Percentiles rank a stretch among this genome's conserved stretches.
Evolutionary conservation across 1,140 invertebrate genomes (phyloP).

Genomic region (Maconellicoccus hirsutus): DNA sequence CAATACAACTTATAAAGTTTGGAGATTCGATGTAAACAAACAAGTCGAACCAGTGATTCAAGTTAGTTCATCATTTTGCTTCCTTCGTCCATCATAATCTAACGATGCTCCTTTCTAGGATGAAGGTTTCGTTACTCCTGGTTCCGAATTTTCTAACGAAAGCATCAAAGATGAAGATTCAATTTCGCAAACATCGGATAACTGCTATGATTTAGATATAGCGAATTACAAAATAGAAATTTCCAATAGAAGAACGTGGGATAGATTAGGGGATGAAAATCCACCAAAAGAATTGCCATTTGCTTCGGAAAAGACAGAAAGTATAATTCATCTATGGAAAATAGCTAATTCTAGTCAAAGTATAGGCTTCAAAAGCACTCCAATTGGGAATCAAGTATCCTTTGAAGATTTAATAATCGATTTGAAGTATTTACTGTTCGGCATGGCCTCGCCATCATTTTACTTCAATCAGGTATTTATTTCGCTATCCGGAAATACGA

Average conservation of each 20-base stretch:
- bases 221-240: background rate
- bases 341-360: background rate
- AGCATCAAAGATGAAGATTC: conserved; percentile 11
- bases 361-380: background rate
- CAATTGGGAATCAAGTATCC: background rate
- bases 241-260: background rate
- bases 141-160: conserved; percentile 10
- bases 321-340: background rate
- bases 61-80: background rate
- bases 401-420: conserved; percentile 4
- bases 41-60: background rate
- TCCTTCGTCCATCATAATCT: no score
- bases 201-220: background rate
- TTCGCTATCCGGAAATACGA: background rate
- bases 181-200: background rate
- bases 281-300: background rate
- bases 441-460: background rate
- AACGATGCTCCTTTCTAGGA: background rate
- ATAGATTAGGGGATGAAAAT: background rate
- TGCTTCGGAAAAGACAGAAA: background rate
- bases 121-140: conserved; percentile 11
- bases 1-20: background rate
- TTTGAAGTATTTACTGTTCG: background rate
- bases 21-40: background rate
- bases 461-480: background rate